These are phyloP conservation scores for Collichthys lucidus DNA, from an alignment of 2,113 vertebrate genomes.

Conservation along the genomic window DNA sequence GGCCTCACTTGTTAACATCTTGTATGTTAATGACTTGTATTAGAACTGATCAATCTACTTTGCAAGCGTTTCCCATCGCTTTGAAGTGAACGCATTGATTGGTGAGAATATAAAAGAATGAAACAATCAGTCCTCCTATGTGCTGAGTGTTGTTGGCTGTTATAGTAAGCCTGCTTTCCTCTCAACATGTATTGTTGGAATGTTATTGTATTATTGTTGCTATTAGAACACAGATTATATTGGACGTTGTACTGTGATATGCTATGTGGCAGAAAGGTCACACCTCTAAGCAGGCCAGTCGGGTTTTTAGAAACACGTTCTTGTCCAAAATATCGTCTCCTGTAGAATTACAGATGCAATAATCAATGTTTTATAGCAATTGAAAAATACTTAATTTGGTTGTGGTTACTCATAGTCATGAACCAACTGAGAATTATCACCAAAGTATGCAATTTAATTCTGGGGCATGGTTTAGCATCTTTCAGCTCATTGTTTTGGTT, in stretches of 20 bases:
- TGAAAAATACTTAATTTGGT: too few relatives aligned
- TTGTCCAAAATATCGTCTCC: too few relatives aligned
- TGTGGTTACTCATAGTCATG: too few relatives aligned
- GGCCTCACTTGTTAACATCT: conserved; percentile 84
- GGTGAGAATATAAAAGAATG: conserved; percentile 80
- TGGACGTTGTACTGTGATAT: conserved; percentile 4
- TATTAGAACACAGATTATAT: conserved; percentile 24
- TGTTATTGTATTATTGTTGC: conserved; percentile 16
- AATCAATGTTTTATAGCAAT: too few relatives aligned
- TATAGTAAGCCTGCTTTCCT: conserved; percentile 27
- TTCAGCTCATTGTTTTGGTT: background rate
- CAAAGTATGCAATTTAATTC: too few relatives aligned
- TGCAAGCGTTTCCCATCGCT: conserved; percentile 77
- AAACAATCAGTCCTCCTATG: conserved; percentile 71
- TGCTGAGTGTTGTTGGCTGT: conserved; percentile 49
- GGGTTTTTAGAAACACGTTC: too few relatives aligned
- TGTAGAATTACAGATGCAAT: too few relatives aligned
- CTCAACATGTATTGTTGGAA: background rate
- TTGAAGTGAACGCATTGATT: conserved; percentile 83
- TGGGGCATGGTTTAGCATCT: background rate
- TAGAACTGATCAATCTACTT: conserved; percentile 83
- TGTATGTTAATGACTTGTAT: conserved; percentile 86
- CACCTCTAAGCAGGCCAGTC: background rate
- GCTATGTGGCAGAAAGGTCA: background rate
- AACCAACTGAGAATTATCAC: too few relatives aligned